These are phyloP conservation scores for Anomalospiza imberbis DNA, from an alignment of 2,797 vertebrate genomes.

Conservation along the genomic window DNA sequence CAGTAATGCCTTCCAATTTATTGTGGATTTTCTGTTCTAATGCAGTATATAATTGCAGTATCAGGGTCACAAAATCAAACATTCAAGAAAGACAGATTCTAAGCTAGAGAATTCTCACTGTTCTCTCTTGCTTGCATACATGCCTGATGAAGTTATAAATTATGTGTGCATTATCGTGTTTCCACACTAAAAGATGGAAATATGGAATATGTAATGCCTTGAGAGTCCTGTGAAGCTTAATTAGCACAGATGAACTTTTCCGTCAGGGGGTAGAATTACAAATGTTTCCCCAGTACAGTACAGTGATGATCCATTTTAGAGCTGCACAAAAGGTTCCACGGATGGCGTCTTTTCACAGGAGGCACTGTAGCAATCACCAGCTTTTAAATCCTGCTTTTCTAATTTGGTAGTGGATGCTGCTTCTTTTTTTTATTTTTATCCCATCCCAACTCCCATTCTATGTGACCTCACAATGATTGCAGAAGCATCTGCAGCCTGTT, in stretches of 20 bases:
- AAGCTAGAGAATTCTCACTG: background rate
- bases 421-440: background rate
- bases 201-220: background rate
- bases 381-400: background rate
- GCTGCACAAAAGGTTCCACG: rapidly evolving
- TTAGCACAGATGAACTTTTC: background rate
- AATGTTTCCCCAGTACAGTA: background rate
- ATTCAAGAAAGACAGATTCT: background rate
- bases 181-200: background rate
- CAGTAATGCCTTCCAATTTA: background rate
- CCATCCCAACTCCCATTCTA: too few species aligned
- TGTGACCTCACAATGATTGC: too few species aligned
- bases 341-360: background rate
- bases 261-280: background rate
- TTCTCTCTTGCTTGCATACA: background rate
- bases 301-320: background rate
- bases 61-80: background rate
- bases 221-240: too few species aligned
- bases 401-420: background rate
- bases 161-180: background rate
- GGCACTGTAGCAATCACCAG: background rate
- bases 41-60: background rate
- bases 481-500: too few species aligned
- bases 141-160: background rate
- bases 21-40: background rate